Percentiles rank a stretch among this genome's conserved stretches.
Evolutionary conservation across 2,888 invertebrate genomes (phyloP).

Genomic region (Sepiola atlantica): DNA sequence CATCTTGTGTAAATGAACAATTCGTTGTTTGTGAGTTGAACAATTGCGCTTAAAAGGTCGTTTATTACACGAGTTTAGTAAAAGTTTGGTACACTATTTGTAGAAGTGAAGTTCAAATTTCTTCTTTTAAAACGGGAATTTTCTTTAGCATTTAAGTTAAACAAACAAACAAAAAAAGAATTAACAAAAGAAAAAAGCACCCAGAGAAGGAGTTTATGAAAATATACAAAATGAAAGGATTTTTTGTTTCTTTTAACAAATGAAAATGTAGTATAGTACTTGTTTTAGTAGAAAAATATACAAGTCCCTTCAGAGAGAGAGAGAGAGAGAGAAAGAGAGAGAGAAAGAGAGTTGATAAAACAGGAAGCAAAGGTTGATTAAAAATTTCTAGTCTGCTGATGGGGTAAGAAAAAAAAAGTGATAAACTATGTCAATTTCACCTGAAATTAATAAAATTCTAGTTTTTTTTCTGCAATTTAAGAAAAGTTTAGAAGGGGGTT

Average conservation of each 20-base stretch:
- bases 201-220: neutral
- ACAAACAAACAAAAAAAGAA: neutral
- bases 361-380: neutral
- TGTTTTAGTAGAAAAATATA: conserved; percentile 13
- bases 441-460: too few species aligned
- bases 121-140: too few species aligned
- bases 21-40: too few species aligned
- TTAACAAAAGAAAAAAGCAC: conserved; percentile 15
- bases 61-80: too few species aligned
- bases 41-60: too few species aligned
- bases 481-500: too few species aligned
- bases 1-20: too few species aligned
- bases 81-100: neutral
- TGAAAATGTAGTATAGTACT: neutral
- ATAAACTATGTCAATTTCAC: too few species aligned
- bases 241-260: neutral
- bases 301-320: neutral
- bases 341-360: neutral
- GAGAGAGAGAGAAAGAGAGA: neutral
- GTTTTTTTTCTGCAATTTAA: too few species aligned
- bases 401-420: neutral
- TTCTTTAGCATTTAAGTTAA: neutral
- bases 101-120: neutral
- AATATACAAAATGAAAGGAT: neutral
- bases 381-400: neutral